These are phyloP conservation scores for Toxotes jaculatrix DNA, from an alignment of 2,113 vertebrate species.

Conservation along the genomic window DNA sequence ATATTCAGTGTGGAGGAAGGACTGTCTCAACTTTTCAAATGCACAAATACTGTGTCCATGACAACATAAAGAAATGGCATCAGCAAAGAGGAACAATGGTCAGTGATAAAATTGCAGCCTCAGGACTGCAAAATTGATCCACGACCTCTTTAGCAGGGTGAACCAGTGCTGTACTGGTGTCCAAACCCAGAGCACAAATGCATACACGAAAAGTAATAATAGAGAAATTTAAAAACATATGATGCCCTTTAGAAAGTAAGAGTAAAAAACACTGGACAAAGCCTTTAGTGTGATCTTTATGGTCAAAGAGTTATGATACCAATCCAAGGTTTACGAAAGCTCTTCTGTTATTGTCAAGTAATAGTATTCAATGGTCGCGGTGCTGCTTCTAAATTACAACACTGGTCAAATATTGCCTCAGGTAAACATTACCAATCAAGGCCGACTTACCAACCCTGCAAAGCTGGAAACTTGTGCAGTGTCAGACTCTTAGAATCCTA, in stretches of 20 bases:
- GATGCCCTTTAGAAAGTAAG: too few relatives aligned
- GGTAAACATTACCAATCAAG: too few relatives aligned
- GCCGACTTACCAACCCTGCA: too few relatives aligned
- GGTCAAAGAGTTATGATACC: not conserved
- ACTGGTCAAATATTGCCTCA: too few relatives aligned
- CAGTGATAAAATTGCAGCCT: not conserved
- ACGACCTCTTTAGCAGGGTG: not conserved
- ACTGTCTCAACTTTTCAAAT: not conserved
- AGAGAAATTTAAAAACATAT: not conserved
- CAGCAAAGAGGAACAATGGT: not conserved
- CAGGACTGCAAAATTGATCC: not conserved
- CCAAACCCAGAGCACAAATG: not conserved
- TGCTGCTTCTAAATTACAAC: too few relatives aligned
- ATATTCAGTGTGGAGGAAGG: not conserved
- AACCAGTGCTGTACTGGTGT: not conserved
- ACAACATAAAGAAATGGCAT: constrained; percentile 12
- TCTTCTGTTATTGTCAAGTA: too few relatives aligned
- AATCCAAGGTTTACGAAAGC: not conserved
- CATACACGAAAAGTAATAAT: not conserved
- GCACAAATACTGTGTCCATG: constrained; percentile 27
- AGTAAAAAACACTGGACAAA: too few relatives aligned
- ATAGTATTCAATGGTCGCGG: too few relatives aligned
- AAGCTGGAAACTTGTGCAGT: too few relatives aligned
- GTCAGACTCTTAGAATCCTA: too few relatives aligned
- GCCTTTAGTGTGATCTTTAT: not conserved